A percentile compares a stretch with the other conserved stretches of the same genome.
These are phyloP conservation scores for Pachyuromys duprasi DNA, from an alignment of 2,797 vertebrate species.

Conservation along the genomic window DNA sequence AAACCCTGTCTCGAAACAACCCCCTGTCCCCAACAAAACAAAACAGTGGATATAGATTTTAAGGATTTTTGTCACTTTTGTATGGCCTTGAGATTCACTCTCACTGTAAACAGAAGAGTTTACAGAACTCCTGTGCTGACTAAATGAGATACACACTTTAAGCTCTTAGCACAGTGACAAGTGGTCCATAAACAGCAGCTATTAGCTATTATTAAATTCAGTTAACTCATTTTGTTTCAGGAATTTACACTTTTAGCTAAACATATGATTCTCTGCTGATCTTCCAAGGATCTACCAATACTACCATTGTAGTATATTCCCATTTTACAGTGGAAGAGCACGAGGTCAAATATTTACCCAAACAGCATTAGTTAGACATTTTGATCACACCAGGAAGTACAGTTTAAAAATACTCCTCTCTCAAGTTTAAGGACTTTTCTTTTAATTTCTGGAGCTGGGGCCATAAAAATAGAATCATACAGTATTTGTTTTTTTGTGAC, in stretches of 20 bases:
- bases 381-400: slow-evolving; percentile 18
- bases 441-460: not conserved
- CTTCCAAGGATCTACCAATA: not conserved
- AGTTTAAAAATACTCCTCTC: not conserved
- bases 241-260: not conserved
- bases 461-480: not conserved
- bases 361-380: slow-evolving; percentile 34
- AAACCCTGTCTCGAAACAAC: too few species aligned
- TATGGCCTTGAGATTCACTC: slow-evolving; percentile 26
- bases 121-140: slow-evolving; percentile 13
- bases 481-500: not conserved
- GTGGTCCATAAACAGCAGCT: not conserved
- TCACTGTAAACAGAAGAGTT: slow-evolving; percentile 59
- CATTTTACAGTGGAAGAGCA: slow-evolving; percentile 43
- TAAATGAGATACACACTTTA: slow-evolving; percentile 50
- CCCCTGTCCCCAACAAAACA: too few species aligned
- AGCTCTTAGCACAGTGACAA: slow-evolving; percentile 23
- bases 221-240: not conserved
- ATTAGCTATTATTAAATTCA: slow-evolving; percentile 50
- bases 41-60: not conserved
- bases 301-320: not conserved
- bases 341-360: slow-evolving; percentile 55
- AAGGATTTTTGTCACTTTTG: slow-evolving; percentile 46
- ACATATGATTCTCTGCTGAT: slow-evolving; percentile 3
- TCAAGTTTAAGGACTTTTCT: slow-evolving; percentile 28